These are phyloP conservation scores for Cerastoderma edule DNA, from an alignment of 2,888 invertebrate species.

Conservation along the genomic window DNA sequence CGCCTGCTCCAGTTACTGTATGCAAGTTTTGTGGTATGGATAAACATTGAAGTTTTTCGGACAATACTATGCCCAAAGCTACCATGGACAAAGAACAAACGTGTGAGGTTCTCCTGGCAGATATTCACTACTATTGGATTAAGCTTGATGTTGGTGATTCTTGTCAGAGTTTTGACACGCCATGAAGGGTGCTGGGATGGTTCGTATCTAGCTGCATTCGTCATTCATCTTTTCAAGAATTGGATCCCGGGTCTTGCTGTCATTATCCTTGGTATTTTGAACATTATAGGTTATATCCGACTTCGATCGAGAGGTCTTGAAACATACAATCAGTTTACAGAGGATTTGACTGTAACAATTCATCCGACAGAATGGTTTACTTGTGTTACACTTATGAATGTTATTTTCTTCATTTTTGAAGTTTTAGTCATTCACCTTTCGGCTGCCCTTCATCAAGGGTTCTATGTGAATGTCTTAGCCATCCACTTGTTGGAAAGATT, in stretches of 20 bases:
- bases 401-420: constrained; percentile 15
- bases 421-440: constrained; percentile 12
- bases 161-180: neutral
- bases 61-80: constrained; percentile 4
- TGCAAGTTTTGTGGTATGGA: constrained; percentile 4
- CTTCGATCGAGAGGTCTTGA: constrained; percentile 3
- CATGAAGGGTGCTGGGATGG: neutral
- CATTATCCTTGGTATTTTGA: neutral
- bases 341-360: constrained; percentile 10
- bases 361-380: constrained; percentile 19
- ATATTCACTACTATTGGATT: neutral
- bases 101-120: neutral
- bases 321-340: constrained; percentile 16
- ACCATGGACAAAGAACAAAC: constrained; percentile 11
- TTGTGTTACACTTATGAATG: constrained; percentile 16
- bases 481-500: neutral
- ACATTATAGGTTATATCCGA: constrained; percentile 6
- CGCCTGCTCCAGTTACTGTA: constrained; percentile 7
- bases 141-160: neutral
- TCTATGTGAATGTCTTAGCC: neutral
- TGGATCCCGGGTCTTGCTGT: constrained; percentile 11
- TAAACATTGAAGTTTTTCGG: constrained; percentile 8
- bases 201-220: neutral
- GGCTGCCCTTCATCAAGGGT: neutral
- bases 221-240: constrained; percentile 18